These are phyloP conservation scores for Prionailurus viverrinus DNA, from an alignment of 2,113 vertebrate species.

Conservation along the genomic window DNA sequence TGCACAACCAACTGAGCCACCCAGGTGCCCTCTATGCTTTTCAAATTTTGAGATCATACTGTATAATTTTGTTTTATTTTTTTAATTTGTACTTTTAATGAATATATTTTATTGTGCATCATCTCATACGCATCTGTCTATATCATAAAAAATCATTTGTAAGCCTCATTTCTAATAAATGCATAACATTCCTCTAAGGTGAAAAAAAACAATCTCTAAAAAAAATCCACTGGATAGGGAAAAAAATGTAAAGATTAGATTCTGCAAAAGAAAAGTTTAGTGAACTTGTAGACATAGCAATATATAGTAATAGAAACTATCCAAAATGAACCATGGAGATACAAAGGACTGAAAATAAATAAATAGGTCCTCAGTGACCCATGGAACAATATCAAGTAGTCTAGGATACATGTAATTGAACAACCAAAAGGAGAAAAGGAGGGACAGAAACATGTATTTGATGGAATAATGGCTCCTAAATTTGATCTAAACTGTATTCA, in stretches of 20 bases:
- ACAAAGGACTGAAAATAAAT: not conserved
- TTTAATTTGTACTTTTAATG: not conserved
- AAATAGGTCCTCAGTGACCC: not conserved
- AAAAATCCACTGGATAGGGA: not conserved
- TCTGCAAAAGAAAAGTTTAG: not conserved
- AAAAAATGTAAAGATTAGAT: not conserved
- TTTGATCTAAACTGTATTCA: not conserved
- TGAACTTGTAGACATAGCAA: not conserved
- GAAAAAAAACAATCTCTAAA: not conserved
- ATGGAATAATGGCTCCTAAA: not conserved
- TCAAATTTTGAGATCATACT: not conserved
- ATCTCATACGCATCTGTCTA: not conserved
- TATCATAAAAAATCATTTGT: not conserved
- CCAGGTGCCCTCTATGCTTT: not conserved
- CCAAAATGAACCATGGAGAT: not conserved
- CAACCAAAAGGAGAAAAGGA: not conserved
- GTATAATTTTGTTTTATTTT: not conserved
- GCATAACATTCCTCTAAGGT: not conserved
- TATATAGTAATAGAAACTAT: not conserved
- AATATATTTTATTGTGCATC: not conserved
- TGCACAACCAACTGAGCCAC: no score
- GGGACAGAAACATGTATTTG: not conserved
- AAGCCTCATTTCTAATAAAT: not conserved
- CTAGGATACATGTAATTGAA: not conserved
- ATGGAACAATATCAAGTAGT: not conserved